Base-by-base conservation (phyloP, 2,797 vertebrate genomes). In the Basileuterus tristriatus region DNA sequence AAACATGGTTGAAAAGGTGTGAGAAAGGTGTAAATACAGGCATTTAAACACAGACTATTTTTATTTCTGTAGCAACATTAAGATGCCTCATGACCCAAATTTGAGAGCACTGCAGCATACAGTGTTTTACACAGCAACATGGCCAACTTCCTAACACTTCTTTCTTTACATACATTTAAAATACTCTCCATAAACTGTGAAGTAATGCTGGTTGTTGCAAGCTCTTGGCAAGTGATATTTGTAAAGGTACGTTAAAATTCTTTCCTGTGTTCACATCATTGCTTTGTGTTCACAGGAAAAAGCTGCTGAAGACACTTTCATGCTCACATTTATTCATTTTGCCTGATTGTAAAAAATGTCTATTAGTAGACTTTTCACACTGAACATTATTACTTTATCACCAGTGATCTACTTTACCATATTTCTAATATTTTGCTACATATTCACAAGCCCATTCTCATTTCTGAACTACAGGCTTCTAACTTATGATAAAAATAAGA, bases 381-480 rank as follows among this genome's bases (percentile, higher is more conserved):
- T 89, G 37, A 95, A 81, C 97, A 80, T 46, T 53, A 81, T 85
- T 86, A 83, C 32, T 95, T 72, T 77, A 63, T 78, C 65, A 81
- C 47, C 88, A 70, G 41, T 34, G 13, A 34, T 89, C 64, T 70
- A 74, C 21, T 77, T 82, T 47, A 75, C 14, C 16, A 14, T 44
- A 94, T 59, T 96, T 96, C 56, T 87, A 69, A 83, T 90, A 70
- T 74, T 93, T 96, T 93, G 59, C 58, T 92, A 30, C 47, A 71
- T 72, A 94, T 90, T 94, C 79, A 93, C 62, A 83, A 81, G 47
- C 15, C 18, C 36, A 37, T 87, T 94, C 30, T 90, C 6, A 47
- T 67, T 90, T 91, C 55, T 83, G 64, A 94, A 86, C 56, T 80
- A 59, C 29, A 53, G 41, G 24, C 17, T 85, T 96, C 91, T 47